Conservation (phyloP, 2,888 invertebrate species). For the Timandra comae region DNA sequence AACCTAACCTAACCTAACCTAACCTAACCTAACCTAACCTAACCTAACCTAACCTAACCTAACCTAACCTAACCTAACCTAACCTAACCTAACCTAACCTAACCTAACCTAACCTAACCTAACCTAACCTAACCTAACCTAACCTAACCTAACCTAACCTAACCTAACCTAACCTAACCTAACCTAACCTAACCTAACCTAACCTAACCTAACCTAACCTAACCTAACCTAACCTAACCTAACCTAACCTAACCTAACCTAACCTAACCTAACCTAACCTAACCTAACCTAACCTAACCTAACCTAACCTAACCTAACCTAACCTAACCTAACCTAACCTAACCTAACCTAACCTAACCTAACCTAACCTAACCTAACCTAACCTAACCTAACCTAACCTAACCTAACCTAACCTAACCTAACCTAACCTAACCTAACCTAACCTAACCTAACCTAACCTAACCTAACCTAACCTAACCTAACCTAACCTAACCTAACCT, state of each 20-base stretch:
- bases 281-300: slow-evolving; percentile 21
- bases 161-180: slow-evolving; percentile 14
- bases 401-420: slow-evolving; percentile 20
- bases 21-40: slow-evolving; percentile 11
- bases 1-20: slow-evolving; percentile 12
- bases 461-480: slow-evolving; percentile 20
- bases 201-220: slow-evolving; percentile 21
- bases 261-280: slow-evolving; percentile 19
- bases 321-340: slow-evolving; percentile 22
- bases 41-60: slow-evolving; percentile 11
- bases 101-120: slow-evolving; percentile 19
- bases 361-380: slow-evolving; percentile 18
- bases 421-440: slow-evolving; percentile 21
- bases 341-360: slow-evolving; percentile 22
- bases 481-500: slow-evolving; percentile 15
- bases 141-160: slow-evolving; percentile 15
- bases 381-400: slow-evolving; percentile 21
- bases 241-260: slow-evolving; percentile 22
- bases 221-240: slow-evolving; percentile 22
- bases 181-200: slow-evolving; percentile 18
- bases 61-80: slow-evolving; percentile 17
- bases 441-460: slow-evolving; percentile 20
- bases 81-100: slow-evolving; percentile 20
- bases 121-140: slow-evolving; percentile 19
- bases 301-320: slow-evolving; percentile 23